A percentile compares a stretch with the other conserved stretches of the same genome.
Evolutionary conservation across 1,140 invertebrate species (phyloP).

Genomic region (Chymomyza costata): DNA sequence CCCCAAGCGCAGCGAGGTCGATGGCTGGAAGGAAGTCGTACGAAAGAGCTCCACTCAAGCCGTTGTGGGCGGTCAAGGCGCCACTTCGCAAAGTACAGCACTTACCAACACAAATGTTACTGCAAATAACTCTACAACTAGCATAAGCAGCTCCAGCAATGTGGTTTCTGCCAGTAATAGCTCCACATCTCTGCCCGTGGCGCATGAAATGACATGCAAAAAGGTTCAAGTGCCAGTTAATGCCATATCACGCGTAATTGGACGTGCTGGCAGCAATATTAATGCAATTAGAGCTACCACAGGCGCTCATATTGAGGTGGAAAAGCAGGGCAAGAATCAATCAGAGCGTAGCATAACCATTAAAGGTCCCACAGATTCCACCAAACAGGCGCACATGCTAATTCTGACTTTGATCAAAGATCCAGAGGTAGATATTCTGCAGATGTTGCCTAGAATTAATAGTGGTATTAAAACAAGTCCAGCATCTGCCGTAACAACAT

Average conservation of each 20-base stretch:
- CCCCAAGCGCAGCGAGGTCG: slow-evolving; percentile 81
- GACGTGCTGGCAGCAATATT: slow-evolving; percentile 96
- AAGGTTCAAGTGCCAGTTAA: slow-evolving; percentile 95
- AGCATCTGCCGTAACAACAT: slow-evolving; percentile 43
- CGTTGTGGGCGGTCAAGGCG: not conserved
- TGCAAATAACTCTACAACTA: slow-evolving; percentile 21
- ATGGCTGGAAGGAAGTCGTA: slow-evolving; percentile 98
- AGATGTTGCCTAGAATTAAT: slow-evolving; percentile 86
- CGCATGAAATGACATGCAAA: slow-evolving; percentile 77
- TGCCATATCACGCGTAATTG: slow-evolving; percentile 96
- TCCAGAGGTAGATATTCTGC: slow-evolving; percentile 92
- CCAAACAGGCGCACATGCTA: slow-evolving; percentile 90
- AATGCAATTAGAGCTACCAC: slow-evolving; percentile 96
- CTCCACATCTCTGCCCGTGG: slow-evolving; percentile 14
- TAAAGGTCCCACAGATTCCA: slow-evolving; percentile 93
- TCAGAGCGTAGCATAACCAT: slow-evolving; percentile 96
- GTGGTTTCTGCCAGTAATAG: slow-evolving; percentile 19
- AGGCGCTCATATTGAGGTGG: slow-evolving; percentile 97
- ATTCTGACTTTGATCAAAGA: slow-evolving; percentile 93
- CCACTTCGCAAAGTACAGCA: not conserved
- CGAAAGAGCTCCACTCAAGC: slow-evolving; percentile 82
- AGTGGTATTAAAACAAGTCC: slow-evolving; percentile 71
- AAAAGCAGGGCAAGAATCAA: slow-evolving; percentile 96
- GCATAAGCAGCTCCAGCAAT: slow-evolving; percentile 26
- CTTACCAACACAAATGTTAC: slow-evolving; percentile 21